Evolutionary conservation across 2,797 vertebrate species (phyloP), one percentile per base, ranked within the genome.

Genomic region (Rhyacichthys aspro): DNA sequence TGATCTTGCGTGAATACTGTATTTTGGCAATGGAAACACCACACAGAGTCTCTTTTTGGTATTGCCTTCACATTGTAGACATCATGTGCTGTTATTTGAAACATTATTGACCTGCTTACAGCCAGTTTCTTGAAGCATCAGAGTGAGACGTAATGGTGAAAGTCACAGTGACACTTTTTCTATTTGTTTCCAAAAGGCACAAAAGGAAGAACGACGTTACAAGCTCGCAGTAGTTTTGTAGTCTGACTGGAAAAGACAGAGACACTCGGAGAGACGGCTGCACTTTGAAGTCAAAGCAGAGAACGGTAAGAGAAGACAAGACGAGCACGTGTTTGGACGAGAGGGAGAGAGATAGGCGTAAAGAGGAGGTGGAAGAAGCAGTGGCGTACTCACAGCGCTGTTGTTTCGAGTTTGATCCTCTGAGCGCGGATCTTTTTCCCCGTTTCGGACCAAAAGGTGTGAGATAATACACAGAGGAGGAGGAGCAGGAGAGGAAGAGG

Each of bases 361-460:
- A 74, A 74, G 71, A 72, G 80, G 77, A 84, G 81, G 77, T 83
- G 83, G 79, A 76, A 85, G 83, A 85, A 81, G 76, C 81, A 82
- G 65, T 47, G 84, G 74, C 78, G 81, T 91, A 92, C 90, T 92
- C 88, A 92, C 90, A 83, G 84, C 82, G 79, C 78, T 89, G 78
- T 79, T 74, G 82, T 85, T 78, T 88, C 76, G 84, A 90, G 86
- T 88, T 87, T 87, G 88, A 89, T 90, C 85, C 87, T 89, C 82
- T 84, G 84, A 82, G 86, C 77, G 47, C 82, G 74, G 84, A 81
- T 81, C 76, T 86, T 78, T 81, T 82, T 80, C 86, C 85, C 85
- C 83, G 78, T 77, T 83, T 84, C 85, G 86, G 82, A 85, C 84
- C 84, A 74, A 79, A 83, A 86, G 80, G 82, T 81, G 82, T 81